Percentiles rank a stretch among this genome's conserved stretches.
Conservation (phyloP, 2,797 vertebrate species). For the Pseudomugil gertrudae region DNA sequence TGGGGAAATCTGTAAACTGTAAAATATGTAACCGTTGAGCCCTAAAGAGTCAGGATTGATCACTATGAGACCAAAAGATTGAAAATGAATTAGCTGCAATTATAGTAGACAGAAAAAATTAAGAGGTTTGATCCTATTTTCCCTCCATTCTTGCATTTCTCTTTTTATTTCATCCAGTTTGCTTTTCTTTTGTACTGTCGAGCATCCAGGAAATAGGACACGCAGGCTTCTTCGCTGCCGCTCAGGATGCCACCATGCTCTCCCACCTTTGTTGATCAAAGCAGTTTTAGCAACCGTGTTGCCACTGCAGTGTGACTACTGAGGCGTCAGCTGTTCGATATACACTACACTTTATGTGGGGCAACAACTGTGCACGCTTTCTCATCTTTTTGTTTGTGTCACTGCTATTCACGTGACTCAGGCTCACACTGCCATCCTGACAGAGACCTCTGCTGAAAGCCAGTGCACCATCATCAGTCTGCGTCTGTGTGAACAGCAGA, state of each 20-base stretch:
- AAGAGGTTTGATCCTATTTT: background rate
- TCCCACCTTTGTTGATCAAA: constrained; percentile 52
- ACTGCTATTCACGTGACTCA: constrained; percentile 25
- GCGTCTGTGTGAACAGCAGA: constrained; percentile 1
- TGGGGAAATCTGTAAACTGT: background rate
- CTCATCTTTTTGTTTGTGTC: constrained; percentile 21
- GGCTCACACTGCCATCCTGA: constrained; percentile 33
- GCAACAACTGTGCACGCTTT: constrained; percentile 14
- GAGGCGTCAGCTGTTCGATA: constrained; percentile 58
- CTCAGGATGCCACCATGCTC: constrained; percentile 31
- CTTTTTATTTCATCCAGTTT: background rate
- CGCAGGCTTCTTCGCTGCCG: constrained; percentile 15
- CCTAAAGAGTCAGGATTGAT: background rate
- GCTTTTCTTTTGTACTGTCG: constrained; percentile 20
- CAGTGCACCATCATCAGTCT: background rate
- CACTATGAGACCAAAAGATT: background rate
- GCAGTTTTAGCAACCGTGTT: constrained; percentile 37
- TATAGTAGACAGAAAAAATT: background rate
- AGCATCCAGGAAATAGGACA: constrained; percentile 25
- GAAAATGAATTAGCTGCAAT: background rate
- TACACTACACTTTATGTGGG: constrained; percentile 22
- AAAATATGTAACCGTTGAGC: background rate
- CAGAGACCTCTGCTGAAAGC: constrained; percentile 8
- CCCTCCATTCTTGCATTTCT: background rate
- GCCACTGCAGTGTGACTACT: constrained; percentile 34